Percentiles rank a stretch among this genome's conserved stretches.
Conservation (phyloP, 2,888 invertebrate species). For the Tenthredo amoena region DNA sequence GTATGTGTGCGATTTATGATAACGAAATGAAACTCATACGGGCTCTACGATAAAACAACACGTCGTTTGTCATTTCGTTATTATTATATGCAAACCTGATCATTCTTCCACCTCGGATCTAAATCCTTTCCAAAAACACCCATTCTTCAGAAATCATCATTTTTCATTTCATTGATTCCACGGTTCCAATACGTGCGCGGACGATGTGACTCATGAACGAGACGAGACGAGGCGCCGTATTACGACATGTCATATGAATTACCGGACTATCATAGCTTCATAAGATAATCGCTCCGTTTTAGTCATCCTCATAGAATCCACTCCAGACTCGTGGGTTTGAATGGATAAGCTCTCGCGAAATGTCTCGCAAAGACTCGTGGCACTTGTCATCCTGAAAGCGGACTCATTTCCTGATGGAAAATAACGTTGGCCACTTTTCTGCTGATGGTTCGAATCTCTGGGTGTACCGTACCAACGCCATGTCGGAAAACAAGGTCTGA, state of each 20-base stretch:
- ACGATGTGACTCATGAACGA: background rate
- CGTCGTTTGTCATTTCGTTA: background rate
- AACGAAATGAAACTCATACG: constrained; percentile 12
- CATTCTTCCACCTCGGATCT: too few relatives aligned
- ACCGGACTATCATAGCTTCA: constrained; percentile 24
- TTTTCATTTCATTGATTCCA: too few relatives aligned
- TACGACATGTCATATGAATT: constrained; percentile 2
- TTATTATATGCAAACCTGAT: background rate
- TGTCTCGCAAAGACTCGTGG: too few relatives aligned
- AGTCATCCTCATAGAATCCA: background rate
- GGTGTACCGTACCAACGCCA: background rate
- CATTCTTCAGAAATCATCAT: too few relatives aligned
- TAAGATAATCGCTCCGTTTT: constrained; percentile 27
- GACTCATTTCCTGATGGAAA: too few relatives aligned
- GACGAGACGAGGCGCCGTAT: background rate
- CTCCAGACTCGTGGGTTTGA: background rate
- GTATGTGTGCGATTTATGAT: background rate
- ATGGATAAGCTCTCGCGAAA: background rate
- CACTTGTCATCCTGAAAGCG: too few relatives aligned
- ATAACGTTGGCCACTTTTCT: too few relatives aligned
- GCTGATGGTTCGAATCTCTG: background rate
- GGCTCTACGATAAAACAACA: background rate
- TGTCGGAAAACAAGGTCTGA: background rate
- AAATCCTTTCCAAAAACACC: too few relatives aligned
- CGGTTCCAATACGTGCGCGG: background rate